Evolutionary conservation across 2,888 invertebrate species (phyloP).

Genomic region (Netelia virgata): DNA sequence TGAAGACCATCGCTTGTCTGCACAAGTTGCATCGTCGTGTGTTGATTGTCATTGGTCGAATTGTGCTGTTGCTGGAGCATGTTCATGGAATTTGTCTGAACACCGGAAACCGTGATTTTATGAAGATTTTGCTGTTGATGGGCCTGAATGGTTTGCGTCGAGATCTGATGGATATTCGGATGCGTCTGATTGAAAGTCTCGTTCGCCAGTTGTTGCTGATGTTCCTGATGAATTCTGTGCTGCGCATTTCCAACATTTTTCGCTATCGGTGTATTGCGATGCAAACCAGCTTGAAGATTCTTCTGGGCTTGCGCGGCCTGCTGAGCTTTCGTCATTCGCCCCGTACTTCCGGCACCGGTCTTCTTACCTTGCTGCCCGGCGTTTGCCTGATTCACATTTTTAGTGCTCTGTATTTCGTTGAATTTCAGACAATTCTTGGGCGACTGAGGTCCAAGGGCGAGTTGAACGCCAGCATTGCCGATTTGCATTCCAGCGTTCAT

Average conservation of each 20-base stretch:
- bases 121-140: constrained; percentile 82
- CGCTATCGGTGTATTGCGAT: constrained; percentile 76
- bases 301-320: constrained; percentile 63
- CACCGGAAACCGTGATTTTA: constrained; percentile 72
- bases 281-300: constrained; percentile 71
- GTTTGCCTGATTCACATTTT: constrained; percentile 53
- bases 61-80: constrained; percentile 80
- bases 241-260: constrained; percentile 77
- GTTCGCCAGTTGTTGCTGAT: constrained; percentile 62
- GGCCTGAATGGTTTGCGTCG: constrained; percentile 80
- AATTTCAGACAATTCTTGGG: constrained; percentile 68
- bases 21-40: constrained; percentile 68
- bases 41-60: constrained; percentile 70
- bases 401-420: constrained; percentile 57
- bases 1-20: constrained; percentile 68
- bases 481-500: constrained; percentile 68
- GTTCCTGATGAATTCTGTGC: constrained; percentile 75
- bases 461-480: constrained; percentile 65
- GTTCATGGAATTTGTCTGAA: constrained; percentile 76
- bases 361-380: constrained; percentile 61
- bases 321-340: constrained; percentile 64
- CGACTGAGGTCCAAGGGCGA: constrained; percentile 64
- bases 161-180: constrained; percentile 81
- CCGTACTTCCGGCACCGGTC: constrained; percentile 29
- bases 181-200: constrained; percentile 79